Evolutionary conservation across 2,113 vertebrate genomes (phyloP), one percentile per base, ranked within the genome.

Genomic region (Cochlearius cochlearius): DNA sequence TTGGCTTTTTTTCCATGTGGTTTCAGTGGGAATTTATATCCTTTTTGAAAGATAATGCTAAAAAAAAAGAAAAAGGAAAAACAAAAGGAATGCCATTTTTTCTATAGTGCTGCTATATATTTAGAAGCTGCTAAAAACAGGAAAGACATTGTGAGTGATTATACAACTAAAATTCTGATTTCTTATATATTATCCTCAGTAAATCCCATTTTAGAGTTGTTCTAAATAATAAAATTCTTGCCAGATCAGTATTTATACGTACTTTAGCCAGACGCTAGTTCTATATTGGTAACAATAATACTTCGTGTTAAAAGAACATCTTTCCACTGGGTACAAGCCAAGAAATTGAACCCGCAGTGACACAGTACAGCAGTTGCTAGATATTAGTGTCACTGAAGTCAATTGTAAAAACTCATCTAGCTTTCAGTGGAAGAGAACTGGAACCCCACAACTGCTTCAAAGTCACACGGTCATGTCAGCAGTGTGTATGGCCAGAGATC

Each of bases 111-210:
- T 81, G 29, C 6, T 58, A 30, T 58, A 82, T 79, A 95, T 90
- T 96, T 94, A 86, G 94, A 90, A 88, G 39, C 13, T 59, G 8
- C 9, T 92, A 78, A 86, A 90, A 95, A 15, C 74, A 90, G 80
- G 80, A 97, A 96, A 90, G 64, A 29, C 66, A 56, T 68, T 91
- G 36, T 92, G 59, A 92, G 22, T 11, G 7, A 85, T 68, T 87
- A 47, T 32, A 15, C 8, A 68, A 78, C 18, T 66, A 60, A 62
- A 94, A 87, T 73, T 58, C 34, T 56, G 5, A 27, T 78, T 92
- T 92, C 19, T 74, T 91, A 17, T 39, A 5, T 49, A 34, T 78
- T 86, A 45, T 60, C 45, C 15, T 50, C 23, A 81, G 18, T 53
- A 92, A 87, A n/a, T 7, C 15, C 14, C 0, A 58, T 73, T 83